Evolutionary conservation across 2,888 invertebrate species (phyloP).

Genomic region (Coenonympha glycerion): DNA sequence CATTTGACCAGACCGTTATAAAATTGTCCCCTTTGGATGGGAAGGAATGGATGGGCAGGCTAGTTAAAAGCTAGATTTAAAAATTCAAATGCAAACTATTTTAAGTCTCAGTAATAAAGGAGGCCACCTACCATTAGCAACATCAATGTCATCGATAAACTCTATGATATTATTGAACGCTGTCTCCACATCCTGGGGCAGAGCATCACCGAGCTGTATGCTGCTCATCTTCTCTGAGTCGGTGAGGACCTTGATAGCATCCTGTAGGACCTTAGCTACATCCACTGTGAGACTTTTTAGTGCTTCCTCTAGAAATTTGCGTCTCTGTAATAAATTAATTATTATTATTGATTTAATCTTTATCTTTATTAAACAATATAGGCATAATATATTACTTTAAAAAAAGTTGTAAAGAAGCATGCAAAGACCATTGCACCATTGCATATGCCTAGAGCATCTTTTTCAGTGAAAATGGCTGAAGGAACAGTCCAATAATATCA

Average conservation of each 20-base stretch:
- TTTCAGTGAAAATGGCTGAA: too few species aligned
- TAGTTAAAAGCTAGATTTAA: too few species aligned
- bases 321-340: conserved; percentile 70
- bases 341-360: too few species aligned
- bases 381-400: too few species aligned
- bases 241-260: conserved; percentile 76
- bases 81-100: too few species aligned
- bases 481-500: too few species aligned
- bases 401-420: neutral
- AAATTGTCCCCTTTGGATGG: too few species aligned
- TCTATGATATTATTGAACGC: conserved; percentile 82
- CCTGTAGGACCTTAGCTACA: conserved; percentile 79
- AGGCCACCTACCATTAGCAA: conserved; percentile 17
- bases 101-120: too few species aligned
- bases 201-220: conserved; percentile 57
- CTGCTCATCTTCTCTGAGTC: conserved; percentile 62
- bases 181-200: conserved; percentile 75
- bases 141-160: conserved; percentile 83
- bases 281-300: conserved; percentile 82
- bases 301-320: conserved; percentile 82
- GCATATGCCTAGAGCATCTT: too few species aligned
- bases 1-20: too few species aligned
- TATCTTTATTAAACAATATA: too few species aligned
- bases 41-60: too few species aligned
- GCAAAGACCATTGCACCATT: neutral